These are phyloP conservation scores for Brachyrhaphis roseni DNA, from an alignment of 2,797 vertebrate genomes.

Conservation along the genomic window DNA sequence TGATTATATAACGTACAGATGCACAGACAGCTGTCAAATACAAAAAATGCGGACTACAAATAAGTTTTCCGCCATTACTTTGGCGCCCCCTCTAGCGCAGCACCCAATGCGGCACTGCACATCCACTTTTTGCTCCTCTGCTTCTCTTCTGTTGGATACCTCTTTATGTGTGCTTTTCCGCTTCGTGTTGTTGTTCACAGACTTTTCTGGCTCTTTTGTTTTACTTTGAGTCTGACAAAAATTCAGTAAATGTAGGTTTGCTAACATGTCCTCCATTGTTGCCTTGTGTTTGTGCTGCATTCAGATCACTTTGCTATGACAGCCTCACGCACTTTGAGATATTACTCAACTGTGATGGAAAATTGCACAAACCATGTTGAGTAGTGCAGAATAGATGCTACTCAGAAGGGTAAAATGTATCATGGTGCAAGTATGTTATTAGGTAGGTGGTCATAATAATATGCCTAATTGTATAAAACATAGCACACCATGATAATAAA, in stretches of 20 bases:
- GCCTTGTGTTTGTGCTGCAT: not conserved
- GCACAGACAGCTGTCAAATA: no score
- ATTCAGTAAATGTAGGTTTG: not conserved
- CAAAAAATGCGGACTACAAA: no score
- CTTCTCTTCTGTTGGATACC: fast-evolving
- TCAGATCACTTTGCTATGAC: not conserved
- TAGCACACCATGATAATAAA: not conserved
- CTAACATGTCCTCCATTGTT: not conserved
- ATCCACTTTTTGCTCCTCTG: not conserved
- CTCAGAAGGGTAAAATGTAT: not conserved
- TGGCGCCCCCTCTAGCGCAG: no score
- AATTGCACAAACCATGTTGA: not conserved
- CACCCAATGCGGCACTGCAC: no score
- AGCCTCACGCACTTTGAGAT: not conserved
- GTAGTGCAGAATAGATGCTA: no score
- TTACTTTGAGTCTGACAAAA: not conserved
- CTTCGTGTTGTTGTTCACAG: not conserved
- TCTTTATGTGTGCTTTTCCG: not conserved
- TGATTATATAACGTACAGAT: no score
- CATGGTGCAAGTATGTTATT: no score
- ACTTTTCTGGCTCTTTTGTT: not conserved
- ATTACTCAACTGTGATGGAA: not conserved
- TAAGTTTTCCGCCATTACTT: no score
- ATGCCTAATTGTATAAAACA: not conserved
- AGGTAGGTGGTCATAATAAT: not conserved